Conservation (phyloP, 2,113 vertebrate species). For the Ginglymostoma cirratum region DNA sequence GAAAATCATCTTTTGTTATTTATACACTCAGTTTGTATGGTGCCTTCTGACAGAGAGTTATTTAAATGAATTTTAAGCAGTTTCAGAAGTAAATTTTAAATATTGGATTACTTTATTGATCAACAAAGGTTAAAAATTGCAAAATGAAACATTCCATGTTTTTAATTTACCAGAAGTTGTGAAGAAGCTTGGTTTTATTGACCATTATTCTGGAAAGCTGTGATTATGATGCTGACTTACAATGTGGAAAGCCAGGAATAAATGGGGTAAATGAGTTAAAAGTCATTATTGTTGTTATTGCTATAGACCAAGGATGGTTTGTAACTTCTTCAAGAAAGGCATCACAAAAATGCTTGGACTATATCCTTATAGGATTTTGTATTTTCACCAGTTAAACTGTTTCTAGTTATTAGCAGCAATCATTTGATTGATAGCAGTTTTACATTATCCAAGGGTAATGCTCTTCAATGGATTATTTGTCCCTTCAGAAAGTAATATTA, state of each 20-base stretch:
- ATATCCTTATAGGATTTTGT: background rate
- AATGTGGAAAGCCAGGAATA: background rate
- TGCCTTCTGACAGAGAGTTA: background rate
- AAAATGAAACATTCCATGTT: constrained; percentile 13
- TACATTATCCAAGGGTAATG: background rate
- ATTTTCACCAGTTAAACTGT: background rate
- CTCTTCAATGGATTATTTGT: background rate
- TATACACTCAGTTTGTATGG: background rate
- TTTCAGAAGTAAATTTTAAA: constrained; percentile 24
- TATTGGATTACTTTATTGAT: constrained; percentile 18
- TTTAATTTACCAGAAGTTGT: background rate
- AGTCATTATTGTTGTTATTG: background rate
- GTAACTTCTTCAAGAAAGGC: background rate
- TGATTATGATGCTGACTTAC: background rate
- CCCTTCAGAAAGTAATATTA: background rate
- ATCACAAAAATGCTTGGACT: background rate
- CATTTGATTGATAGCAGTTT: background rate
- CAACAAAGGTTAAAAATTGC: background rate
- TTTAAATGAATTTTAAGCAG: constrained; percentile 8
- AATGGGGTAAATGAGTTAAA: background rate
- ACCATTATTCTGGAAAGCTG: background rate
- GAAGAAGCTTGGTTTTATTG: background rate
- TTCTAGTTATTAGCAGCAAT: background rate
- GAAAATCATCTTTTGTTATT: background rate
- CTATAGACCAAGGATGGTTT: background rate